Evolutionary conservation across 2,797 vertebrate genomes (phyloP).

Genomic region (Sphenodon punctatus): DNA sequence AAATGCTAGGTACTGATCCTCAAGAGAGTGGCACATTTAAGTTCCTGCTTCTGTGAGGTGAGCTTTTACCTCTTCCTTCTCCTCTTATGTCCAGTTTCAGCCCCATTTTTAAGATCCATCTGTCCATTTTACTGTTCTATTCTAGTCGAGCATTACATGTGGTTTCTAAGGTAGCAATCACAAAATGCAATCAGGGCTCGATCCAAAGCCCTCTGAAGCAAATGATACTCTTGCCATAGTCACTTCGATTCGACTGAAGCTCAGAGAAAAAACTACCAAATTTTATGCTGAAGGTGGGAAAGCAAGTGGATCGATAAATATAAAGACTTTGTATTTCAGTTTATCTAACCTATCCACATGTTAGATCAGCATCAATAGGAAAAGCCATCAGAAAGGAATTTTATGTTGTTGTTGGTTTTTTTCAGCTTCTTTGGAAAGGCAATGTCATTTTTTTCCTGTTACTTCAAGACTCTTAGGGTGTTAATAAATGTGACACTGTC

Average conservation of each 20-base stretch:
- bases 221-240: not conserved
- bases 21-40: not conserved
- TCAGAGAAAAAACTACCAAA: not conserved
- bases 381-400: conserved; percentile 3
- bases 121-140: not conserved
- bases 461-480: too few species aligned
- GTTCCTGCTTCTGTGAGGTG: not conserved
- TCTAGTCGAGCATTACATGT: not conserved
- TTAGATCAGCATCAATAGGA: not conserved
- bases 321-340: conserved; percentile 26
- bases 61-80: not conserved
- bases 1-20: not conserved
- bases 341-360: conserved; percentile 14
- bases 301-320: not conserved
- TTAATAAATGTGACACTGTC: too few species aligned
- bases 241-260: not conserved
- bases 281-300: not conserved
- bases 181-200: not conserved
- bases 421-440: too few species aligned
- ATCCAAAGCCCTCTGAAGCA: not conserved
- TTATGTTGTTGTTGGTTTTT: conserved; percentile 10
- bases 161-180: not conserved
- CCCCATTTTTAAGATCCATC: not conserved
- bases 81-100: not conserved
- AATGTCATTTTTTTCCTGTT: too few species aligned